Base-by-base conservation (phyloP, 2,888 invertebrate genomes). In the Sarcophaga variegata region DNA sequence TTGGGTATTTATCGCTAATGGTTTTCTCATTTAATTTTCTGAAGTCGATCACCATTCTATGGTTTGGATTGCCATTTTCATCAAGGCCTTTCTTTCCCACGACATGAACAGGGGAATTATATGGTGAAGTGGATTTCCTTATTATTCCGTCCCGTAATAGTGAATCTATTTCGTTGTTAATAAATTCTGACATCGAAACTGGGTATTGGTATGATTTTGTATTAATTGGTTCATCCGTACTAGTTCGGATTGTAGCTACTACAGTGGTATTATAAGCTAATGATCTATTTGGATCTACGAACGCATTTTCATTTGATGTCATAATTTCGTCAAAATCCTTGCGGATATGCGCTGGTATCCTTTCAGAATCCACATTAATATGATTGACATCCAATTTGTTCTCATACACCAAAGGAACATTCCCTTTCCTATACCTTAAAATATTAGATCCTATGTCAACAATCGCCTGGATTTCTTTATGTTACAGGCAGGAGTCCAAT, bases 211-310 rank as follows among this genome's bases (percentile, higher is more conserved):
- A 37, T 37, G 37, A 37, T 8, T 6, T 37, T 0, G 6, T 37
- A 37, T 37, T 6, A 37, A 37, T 37, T 8, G 8, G 8, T 37
- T 37, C 37, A 37, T 37, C 49, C 49, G n/a, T 64, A 20, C 22
- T 80, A 14, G 77, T 77, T n/a, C 67, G 20, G 25, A 72, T 81
- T 27, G 60, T 81, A 47, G 81, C 78, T 27, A 63, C 64, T 14
- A 78, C 60, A 14, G 59, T 77, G 4, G 64, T 77, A 66, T 83
- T 71, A 25, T 60, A 69, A 3, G 64, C 37, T 5, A 71, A 59
- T 14, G 71, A 14, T 59, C 69, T 63, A 54, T 69, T 76, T 69
- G 66, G 47, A 27, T 49, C 60, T 8, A 60, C 76, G 54, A 67
- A 59, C 37, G 25, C 49, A 10, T 49, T 22, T 22, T 25, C 25